Evolutionary conservation across 1,140 invertebrate species (phyloP), one percentile per base, ranked within the genome.

Genomic region (Caenorhabditis remanei): DNA sequence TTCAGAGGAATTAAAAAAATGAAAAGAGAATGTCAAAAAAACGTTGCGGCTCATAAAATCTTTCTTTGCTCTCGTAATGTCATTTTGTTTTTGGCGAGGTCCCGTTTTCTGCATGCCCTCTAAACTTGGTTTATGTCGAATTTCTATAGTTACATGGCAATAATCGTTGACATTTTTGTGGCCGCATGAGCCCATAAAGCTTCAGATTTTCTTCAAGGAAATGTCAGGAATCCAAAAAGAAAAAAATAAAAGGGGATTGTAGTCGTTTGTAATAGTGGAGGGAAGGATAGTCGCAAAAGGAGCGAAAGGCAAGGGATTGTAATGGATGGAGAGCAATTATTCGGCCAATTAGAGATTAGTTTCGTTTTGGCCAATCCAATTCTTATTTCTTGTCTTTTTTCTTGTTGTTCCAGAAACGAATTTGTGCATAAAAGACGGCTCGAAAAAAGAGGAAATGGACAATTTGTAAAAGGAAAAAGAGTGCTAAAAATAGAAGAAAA

Each of bases 321-420:
- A 58, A 58, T 58, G n/a, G 56, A 58, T 58, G 56, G 67, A 79
- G 43, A 79, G 46, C 43, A 79, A 79, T 50, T 79, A 79, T 79
- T 79, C 71, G 71, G 71, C 71, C 71, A 79, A 79, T 79, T 79
- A 79, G 71, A 79, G 46, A 79, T 79, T 79, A 79, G 71, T 79
- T 79, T 79, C 71, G 71, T 79, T 79, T 79, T 79, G 71, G 71
- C 71, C 71, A 79, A 79, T 79, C 71, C 46, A 79, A 79, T 79
- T 50, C 71, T 50, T 79, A n/a, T 41, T 75, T 65, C 40, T 58
- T 24, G 13, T 24, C 7, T 65, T 40, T 67, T n/a, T 75, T 46
- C 67, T 48, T 79, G 19, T 50, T 50, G 43, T 79, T 79, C 43
- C 71, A 50, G 71, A 13, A 50, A 50, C 8, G 11, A 79, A 11